Base-by-base conservation (phyloP, 1,140 invertebrate species). In the Zaprionus inermis region DNA sequence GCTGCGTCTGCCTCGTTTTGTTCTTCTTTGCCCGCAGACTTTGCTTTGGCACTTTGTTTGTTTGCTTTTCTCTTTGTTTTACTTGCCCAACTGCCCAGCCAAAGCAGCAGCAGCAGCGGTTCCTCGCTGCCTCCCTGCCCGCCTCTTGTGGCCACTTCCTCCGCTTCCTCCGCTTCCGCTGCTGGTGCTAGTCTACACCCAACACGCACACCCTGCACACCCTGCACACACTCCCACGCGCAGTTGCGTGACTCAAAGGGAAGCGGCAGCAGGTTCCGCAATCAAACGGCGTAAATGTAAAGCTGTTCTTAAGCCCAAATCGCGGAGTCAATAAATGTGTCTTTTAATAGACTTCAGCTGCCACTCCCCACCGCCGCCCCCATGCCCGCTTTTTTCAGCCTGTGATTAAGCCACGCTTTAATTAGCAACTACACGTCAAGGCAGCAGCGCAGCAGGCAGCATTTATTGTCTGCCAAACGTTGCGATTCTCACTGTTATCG, bases 11-110 rank as follows among this genome's bases (percentile, higher is more conserved):
- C 54, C 78, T 71, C 69, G 49, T 76, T 36, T 38, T 14, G 12
- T n/a, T 6, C 38, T 16, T 2, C n/a, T 44, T n/a, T 66, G 28
- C 54, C 57, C 66, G 78, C 81, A 85, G 81, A 85, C 81, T 85
- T 86, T 86, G 76, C 72, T 82, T 76, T 55, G 32, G 34, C 51
- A 65, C 30, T 61, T 69, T 75, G 59, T 73, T 69, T 55, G 36
- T 78, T 59, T 49, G 44, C 44, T 49, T 49, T 49, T 5, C 44
- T 20, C 44, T 49, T 49, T 49, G 61, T 60, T 74, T 61, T 82
- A 74, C 51, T 76, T 72, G 41, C 24, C 22, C 38, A 65, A 57
- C 41, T 51, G 32, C 24, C 52, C 22, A 36, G 46, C 16, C 41
- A 3, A 10, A 20, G n/a, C n/a, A n/a, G n/a, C n/a, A n/a, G n/a